These are phyloP conservation scores for Ibidorhyncha struthersii DNA, from an alignment of 2,113 vertebrate species.

Conservation along the genomic window DNA sequence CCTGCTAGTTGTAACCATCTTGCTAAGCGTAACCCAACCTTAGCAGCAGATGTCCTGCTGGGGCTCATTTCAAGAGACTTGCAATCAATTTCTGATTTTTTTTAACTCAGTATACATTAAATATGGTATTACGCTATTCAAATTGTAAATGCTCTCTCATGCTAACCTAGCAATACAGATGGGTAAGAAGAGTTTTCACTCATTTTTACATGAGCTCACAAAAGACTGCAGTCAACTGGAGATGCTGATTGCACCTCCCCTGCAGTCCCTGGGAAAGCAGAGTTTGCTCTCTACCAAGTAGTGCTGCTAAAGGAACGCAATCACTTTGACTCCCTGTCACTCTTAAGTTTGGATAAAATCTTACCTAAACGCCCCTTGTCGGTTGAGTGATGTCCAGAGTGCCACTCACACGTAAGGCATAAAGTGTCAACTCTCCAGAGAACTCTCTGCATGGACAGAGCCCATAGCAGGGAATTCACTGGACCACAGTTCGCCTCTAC, in stretches of 20 bases:
- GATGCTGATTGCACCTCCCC: background rate
- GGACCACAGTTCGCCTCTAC: background rate
- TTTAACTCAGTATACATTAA: background rate
- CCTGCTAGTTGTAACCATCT: background rate
- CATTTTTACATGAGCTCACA: background rate
- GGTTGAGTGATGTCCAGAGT: background rate
- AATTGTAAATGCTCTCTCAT: background rate
- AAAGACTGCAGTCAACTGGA: background rate
- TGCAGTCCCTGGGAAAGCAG: background rate
- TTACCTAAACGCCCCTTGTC: background rate
- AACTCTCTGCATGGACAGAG: background rate
- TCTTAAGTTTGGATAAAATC: background rate
- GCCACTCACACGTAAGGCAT: rapidly evolving
- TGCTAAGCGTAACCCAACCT: background rate
- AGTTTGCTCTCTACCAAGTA: background rate
- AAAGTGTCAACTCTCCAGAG: background rate
- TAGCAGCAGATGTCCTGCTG: background rate
- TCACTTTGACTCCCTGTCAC: background rate
- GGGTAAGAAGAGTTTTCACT: background rate
- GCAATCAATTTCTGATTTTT: background rate
- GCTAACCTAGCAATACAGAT: background rate
- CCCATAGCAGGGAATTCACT: background rate
- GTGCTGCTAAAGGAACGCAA: background rate
- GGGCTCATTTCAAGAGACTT: background rate
- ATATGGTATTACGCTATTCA: background rate